Evolutionary conservation across 2,888 invertebrate species (phyloP).

Genomic region (Drosophila monieri): DNA sequence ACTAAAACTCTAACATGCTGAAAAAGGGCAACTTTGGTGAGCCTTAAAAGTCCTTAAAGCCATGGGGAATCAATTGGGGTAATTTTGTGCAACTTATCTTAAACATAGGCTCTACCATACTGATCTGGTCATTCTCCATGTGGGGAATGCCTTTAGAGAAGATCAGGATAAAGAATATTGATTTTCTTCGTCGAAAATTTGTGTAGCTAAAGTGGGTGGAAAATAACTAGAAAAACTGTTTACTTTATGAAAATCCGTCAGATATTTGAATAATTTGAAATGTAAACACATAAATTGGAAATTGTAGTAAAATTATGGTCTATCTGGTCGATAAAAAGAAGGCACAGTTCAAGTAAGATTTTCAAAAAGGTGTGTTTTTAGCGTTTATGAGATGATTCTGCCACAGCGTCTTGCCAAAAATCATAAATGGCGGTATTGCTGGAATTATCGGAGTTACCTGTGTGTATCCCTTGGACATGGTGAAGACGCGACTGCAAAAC

Average conservation of each 20-base stretch:
- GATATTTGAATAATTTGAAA: slow-evolving; percentile 20
- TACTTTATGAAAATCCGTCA: slow-evolving; percentile 20
- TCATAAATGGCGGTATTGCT: slow-evolving; percentile 98
- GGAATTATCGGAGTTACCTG: slow-evolving; percentile 98
- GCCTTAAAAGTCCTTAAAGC: no score
- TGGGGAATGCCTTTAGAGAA: no score
- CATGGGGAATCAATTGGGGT: no score
- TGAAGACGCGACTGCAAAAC: slow-evolving; percentile 98
- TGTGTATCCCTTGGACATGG: slow-evolving; percentile 97
- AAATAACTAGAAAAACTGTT: slow-evolving; percentile 17
- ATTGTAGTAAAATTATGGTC: background rate
- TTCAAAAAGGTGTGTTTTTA: background rate
- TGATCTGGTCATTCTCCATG: no score
- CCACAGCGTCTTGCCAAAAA: slow-evolving; percentile 91
- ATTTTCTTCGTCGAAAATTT: no score
- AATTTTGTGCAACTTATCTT: no score
- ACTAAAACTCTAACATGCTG: no score
- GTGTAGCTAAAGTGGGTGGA: no score
- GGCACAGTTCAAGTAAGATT: slow-evolving; percentile 35
- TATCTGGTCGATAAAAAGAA: slow-evolving; percentile 13
- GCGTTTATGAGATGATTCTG: background rate
- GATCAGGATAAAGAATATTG: no score
- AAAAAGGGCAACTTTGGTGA: no score
- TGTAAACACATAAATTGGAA: background rate
- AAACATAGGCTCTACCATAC: no score